Evolutionary conservation across 2,113 vertebrate genomes (phyloP), one percentile per base, ranked within the genome.

Genomic region (Tupaia chinensis): DNA sequence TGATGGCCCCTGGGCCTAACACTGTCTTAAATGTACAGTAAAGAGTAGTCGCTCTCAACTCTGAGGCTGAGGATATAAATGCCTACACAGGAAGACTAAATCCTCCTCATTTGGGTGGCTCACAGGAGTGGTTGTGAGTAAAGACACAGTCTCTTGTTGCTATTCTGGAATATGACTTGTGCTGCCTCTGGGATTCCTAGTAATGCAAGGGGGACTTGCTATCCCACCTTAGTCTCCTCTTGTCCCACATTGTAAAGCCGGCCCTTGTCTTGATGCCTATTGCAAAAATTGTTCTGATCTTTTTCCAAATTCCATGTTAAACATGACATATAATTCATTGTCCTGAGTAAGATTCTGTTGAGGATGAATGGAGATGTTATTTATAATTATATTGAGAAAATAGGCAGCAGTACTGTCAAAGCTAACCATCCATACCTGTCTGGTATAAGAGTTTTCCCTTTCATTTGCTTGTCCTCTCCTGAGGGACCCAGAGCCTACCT

Each of bases 271-370:
- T 68, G 7, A 11, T 74, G 72, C 72, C 69, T 95, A 53, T 87
- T 84, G 56, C 77, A 93, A 77, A 91, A 81, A 61, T 87, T 92
- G n/a, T 93, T 32, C 60, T 89, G 29, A 16, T 87, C 73, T 63
- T n/a, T 66, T 93, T 78, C 69, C 74, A 78, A 85, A 79, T 82
- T 74, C 27, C 32, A 17, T 54, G 29, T 53, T 66, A 66, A 89
- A 60, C 80, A 61, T 87, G 29, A 89, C 58, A 63, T 54, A 60
- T 61, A 74, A 93, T 61, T 63, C 78, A 68, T 65, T 23, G 2
- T 69, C 58, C 17, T 56, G 66, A 66, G 22, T 58, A 87, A 19
- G 69, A 91, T 13, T 32, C 29, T 32, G 7, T 14, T 94, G 73
- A 89, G 61, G 22, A 84, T 70, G 69, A 87, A 74, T 76, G 15